phyloP scores from a whole-genome alignment of 1,140 invertebrate genomes.

The Papilio polyxenes region DNA sequence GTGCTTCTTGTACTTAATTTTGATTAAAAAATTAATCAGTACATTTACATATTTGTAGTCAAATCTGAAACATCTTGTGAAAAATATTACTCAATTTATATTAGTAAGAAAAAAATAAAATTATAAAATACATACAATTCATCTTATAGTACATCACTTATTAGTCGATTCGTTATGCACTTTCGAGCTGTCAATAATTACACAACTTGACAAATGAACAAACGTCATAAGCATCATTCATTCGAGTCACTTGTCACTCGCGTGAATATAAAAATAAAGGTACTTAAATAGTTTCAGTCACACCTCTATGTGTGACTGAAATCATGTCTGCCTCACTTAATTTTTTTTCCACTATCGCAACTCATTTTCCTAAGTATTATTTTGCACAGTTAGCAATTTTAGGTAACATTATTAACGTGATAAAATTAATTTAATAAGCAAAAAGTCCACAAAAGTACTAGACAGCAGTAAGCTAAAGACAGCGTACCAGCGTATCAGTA shows the following conservation, averaged over 20 bases:
- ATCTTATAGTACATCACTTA: not conserved
- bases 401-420: too few species aligned
- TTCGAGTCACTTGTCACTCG: not conserved
- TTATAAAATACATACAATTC: not conserved
- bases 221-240: slow-evolving; percentile 17
- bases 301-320: not conserved
- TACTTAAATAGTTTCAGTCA: not conserved
- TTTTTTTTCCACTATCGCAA: not conserved
- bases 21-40: too few species aligned
- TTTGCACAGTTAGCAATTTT: not conserved
- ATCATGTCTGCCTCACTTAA: not conserved
- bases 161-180: slow-evolving; percentile 15
- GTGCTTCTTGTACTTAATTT: too few species aligned
- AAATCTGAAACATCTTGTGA: too few species aligned
- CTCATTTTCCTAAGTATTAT: not conserved
- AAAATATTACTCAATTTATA: too few species aligned
- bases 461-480: too few species aligned
- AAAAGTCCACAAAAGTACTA: too few species aligned
- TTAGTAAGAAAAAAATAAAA: not conserved
- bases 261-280: slow-evolving; percentile 18
- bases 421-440: too few species aligned
- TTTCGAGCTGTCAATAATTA: slow-evolving; percentile 22
- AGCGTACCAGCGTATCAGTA: too few species aligned
- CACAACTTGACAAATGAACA: slow-evolving; percentile 1
- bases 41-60: too few species aligned